Base-by-base conservation (phyloP, 2,888 invertebrate genomes). In the Rotaria magnacalcarata region DNA sequence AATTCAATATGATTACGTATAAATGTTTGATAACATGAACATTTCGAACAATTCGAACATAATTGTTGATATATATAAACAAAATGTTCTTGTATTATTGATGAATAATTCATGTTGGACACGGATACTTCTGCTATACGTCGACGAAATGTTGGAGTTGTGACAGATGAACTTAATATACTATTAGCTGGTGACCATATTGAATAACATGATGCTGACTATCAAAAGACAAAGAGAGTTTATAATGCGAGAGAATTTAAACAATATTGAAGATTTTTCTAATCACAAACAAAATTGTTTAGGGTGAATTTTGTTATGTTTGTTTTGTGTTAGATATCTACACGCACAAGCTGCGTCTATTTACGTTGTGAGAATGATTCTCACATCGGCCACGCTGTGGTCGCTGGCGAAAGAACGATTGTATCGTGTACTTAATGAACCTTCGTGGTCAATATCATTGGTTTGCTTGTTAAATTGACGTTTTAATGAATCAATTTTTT, bases 61-160 rank as follows among this genome's bases (percentile, higher is more conserved):
- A 80, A n/a, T 47, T 80, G 80, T n/a, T 80, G 47, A 47, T 24
- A 47, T 10, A 80, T 4, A 80, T 43, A 80, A 47, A 80, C 80
- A 80, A 80, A 80, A 80, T 80, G 80, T 80, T 80, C 80, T 80
- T 80, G 80, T n/a, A 80, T 24, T 7, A 80, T 21, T 47, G 80
- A 80, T 43, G 80, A 80, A 80, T 80, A n/a, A n/a, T 80, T 43
- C 2, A 80, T 80, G 21, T 43, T 34, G 3, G 80, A 80, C 11
- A 47, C 14, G 2, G 80, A 80, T 47, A 24, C 47, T 47, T 80
- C 80, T 47, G 80, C 80, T 43, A 80, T 14, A 47, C 80, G 80
- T 10, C 80, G 80, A 80, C 80, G 80, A 80, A 80, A 80, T 80
- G 43, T 80, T 11, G 43, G 47, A 2, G 80, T 43, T 47, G 80